These are phyloP conservation scores for Phoronis australis DNA, from an alignment of 2,888 invertebrate genomes.

Conservation along the genomic window DNA sequence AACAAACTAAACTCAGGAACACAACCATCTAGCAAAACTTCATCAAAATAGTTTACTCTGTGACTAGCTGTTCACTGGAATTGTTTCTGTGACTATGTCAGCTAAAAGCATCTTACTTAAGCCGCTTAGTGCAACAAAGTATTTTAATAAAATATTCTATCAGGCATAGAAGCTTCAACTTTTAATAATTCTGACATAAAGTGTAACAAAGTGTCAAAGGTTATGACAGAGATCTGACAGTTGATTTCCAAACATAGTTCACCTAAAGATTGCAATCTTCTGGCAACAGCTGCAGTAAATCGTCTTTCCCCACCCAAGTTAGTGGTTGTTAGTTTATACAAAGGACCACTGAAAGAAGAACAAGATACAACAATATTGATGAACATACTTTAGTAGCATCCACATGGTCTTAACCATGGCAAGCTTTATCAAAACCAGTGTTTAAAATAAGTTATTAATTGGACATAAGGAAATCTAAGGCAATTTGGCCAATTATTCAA, in stretches of 20 bases:
- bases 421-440: too few relatives aligned
- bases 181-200: background rate
- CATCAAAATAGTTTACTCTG: too few relatives aligned
- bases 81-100: background rate
- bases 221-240: too few relatives aligned
- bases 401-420: too few relatives aligned
- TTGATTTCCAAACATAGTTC: constrained; percentile 4
- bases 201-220: background rate
- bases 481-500: too few relatives aligned
- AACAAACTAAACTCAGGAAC: too few relatives aligned
- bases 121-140: background rate
- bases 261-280: constrained; percentile 45
- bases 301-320: constrained; percentile 47
- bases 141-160: background rate
- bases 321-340: constrained; percentile 46
- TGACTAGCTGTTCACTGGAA: too few relatives aligned
- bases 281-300: constrained; percentile 48
- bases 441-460: too few relatives aligned
- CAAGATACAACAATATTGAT: background rate
- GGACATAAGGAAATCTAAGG: too few relatives aligned
- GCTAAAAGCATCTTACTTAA: background rate
- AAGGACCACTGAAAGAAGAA: constrained; percentile 37
- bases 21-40: too few relatives aligned
- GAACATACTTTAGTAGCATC: too few relatives aligned
- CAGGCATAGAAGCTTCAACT: background rate